phyloP scores from a whole-genome alignment of 2,113 vertebrate genomes.

The Carassius gibelio region DNA sequence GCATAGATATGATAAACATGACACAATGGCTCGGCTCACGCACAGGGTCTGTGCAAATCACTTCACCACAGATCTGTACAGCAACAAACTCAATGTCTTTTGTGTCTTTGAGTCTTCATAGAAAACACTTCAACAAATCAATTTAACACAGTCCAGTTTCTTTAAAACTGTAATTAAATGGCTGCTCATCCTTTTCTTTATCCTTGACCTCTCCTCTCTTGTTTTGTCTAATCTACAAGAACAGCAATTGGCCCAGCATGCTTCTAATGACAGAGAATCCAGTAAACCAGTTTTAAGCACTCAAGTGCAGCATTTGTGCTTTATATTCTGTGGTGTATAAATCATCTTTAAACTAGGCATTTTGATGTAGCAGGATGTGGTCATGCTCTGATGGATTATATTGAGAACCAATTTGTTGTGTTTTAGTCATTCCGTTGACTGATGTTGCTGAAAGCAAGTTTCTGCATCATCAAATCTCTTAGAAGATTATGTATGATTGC shows the following conservation, averaged over 20 bases:
- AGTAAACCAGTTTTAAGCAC: conserved; percentile 20
- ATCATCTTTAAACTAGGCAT: not conserved
- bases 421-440: conserved; percentile 5
- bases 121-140: not conserved
- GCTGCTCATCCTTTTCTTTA: not conserved
- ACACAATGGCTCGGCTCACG: conserved; percentile 2
- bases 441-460: not conserved
- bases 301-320: conserved; percentile 31
- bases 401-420: not conserved
- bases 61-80: not conserved
- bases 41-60: not conserved
- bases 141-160: not conserved
- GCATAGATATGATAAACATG: conserved; percentile 5
- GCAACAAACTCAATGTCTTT: not conserved
- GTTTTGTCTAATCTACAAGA: not conserved
- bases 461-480: not conserved
- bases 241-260: not conserved
- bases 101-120: not conserved
- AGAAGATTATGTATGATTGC: not conserved
- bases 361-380: not conserved
- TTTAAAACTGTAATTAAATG: not conserved
- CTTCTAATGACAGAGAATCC: conserved; percentile 12
- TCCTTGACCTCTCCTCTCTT: not conserved
- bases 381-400: not conserved
- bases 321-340: not conserved